These are phyloP conservation scores for Astur gentilis DNA, from an alignment of 2,113 vertebrate genomes.

Conservation along the genomic window DNA sequence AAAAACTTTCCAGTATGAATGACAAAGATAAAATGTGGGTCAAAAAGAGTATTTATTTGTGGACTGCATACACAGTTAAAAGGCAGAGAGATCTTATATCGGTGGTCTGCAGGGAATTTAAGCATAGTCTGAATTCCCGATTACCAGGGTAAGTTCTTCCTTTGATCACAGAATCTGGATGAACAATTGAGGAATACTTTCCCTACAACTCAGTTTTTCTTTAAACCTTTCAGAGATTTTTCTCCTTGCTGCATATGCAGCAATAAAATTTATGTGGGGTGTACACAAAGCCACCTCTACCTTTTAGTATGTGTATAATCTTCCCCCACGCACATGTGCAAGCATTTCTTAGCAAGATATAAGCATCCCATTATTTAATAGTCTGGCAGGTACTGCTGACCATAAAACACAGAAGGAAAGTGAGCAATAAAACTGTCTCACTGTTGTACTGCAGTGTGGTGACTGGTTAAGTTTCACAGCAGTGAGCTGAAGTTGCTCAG, in stretches of 20 bases:
- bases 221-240: background rate
- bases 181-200: background rate
- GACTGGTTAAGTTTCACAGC: background rate
- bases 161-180: background rate
- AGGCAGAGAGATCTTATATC: background rate
- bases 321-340: fast-evolving
- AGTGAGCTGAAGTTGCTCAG: background rate
- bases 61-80: background rate
- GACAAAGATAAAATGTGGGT: background rate
- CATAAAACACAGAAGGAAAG: background rate
- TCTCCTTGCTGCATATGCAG: background rate
- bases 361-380: background rate
- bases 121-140: background rate
- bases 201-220: background rate
- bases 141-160: background rate
- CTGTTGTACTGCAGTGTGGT: constrained; percentile 2
- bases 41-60: background rate
- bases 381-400: background rate
- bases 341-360: background rate
- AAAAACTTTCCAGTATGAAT: background rate
- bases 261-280: background rate
- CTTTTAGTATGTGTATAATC: background rate
- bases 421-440: background rate
- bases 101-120: background rate
- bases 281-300: background rate